Evolutionary conservation across 1,140 invertebrate species (phyloP), one percentile per base, ranked within the genome.

Genomic region (Nixonia krombeini): DNA sequence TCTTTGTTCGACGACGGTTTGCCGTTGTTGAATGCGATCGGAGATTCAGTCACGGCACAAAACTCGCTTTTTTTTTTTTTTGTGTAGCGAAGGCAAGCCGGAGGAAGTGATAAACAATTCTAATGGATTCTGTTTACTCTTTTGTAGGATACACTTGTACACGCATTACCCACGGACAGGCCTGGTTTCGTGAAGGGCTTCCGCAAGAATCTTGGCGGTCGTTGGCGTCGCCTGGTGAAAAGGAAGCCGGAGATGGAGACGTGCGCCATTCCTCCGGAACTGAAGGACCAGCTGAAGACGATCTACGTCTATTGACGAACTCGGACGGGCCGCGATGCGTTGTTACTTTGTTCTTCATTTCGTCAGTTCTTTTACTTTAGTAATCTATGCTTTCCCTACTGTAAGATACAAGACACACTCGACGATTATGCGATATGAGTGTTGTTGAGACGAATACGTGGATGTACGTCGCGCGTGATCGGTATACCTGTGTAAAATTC

Each of bases 281-380:
- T 94, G 56, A 92, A 93, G 82, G 92, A 93, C 65, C 93, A 95
- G 85, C 87, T 95, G 29, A 94, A 94, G 84, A 91, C 93, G 76
- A 94, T 95, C 73, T 95, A 94, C 83, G 93, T 95, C 70, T 95
- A 95, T 86, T 95, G 87, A 90, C 61, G 50, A 15, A 46, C 58
- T 16, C 29, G n/a, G n/a, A n/a, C n/a, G n/a, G n/a, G n/a, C n/a
- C n/a, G n/a, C n/a, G n/a, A n/a, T n/a, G n/a, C 40, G 37, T 40
- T 21, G 33, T 31, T 31, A 44, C 55, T 42, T 47, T 29, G 33
- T 41, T 53, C 38, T 37, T 65, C 53, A 9, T 62, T 50, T 72
- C 17, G 63, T 33, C 31, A 67, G 51, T 61, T 62, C 70, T 78
- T 75, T 73, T 73, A 74, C 41, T 68, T 52, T 55, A 35, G 56